Percentiles rank a stretch among this genome's conserved stretches.
These are phyloP conservation scores for Eupithecia vulgata DNA, from an alignment of 2,888 invertebrate species.

Conservation along the genomic window DNA sequence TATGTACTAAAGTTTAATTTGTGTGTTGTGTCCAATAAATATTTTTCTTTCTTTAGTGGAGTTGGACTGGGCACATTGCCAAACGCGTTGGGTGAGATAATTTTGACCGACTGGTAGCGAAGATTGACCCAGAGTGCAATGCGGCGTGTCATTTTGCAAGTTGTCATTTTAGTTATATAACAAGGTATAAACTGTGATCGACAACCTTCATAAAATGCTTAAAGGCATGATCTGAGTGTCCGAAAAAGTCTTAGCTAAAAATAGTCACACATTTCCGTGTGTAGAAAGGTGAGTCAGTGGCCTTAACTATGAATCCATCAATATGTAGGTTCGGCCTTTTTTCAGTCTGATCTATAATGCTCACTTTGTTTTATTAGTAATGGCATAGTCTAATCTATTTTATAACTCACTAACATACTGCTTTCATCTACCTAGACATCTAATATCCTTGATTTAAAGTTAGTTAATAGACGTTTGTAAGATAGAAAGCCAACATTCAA, in stretches of 20 bases:
- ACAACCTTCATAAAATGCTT: not conserved
- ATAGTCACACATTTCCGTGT: not conserved
- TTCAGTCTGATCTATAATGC: not conserved
- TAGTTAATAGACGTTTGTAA: no score
- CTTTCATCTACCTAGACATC: not conserved
- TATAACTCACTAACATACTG: not conserved
- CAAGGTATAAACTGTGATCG: not conserved
- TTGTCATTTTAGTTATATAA: not conserved
- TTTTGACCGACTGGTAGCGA: not conserved
- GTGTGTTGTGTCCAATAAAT: no score
- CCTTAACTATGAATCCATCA: not conserved
- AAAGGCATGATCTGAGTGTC: not conserved
- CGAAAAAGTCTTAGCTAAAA: not conserved
- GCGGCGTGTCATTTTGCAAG: not conserved
- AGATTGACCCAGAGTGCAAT: not conserved
- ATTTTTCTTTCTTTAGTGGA: no score
- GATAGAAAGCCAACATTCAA: no score
- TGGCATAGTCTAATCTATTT: not conserved
- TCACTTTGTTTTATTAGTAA: not conserved
- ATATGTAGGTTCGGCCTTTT: not conserved
- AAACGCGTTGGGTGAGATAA: not conserved
- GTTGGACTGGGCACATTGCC: not conserved
- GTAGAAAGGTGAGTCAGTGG: not conserved
- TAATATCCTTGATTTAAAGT: no score
- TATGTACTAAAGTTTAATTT: no score